phyloP scores from a whole-genome alignment of 2,888 invertebrate genomes.

The Drosophila austrosaltans region DNA sequence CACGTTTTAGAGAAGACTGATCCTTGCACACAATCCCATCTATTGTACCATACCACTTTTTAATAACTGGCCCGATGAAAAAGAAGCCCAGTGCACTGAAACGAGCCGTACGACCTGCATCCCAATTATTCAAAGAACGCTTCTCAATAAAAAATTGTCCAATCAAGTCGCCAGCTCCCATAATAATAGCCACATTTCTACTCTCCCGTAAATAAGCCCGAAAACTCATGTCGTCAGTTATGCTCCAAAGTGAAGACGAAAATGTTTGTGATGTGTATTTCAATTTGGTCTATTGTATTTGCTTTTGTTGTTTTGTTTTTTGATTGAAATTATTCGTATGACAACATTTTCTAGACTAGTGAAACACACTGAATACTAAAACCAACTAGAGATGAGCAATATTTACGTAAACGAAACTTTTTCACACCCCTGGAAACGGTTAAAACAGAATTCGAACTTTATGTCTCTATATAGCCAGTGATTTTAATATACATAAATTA shows the following conservation, averaged over 20 bases:
- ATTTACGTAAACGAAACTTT: background rate
- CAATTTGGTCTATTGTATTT: background rate
- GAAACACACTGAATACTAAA: background rate
- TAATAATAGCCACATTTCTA: conserved; percentile 68
- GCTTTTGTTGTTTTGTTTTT: background rate
- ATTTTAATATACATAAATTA: too few relatives aligned
- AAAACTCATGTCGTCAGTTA: conserved; percentile 67
- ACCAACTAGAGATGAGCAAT: conserved; percentile 1
- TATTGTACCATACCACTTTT: conserved; percentile 71
- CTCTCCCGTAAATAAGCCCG: conserved; percentile 46
- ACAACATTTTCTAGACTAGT: conserved; percentile 1
- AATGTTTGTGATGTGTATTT: background rate
- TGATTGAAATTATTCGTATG: background rate
- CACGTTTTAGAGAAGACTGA: conserved; percentile 56
- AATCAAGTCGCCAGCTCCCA: conserved; percentile 78
- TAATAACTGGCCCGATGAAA: conserved; percentile 73
- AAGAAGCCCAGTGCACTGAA: conserved; percentile 72
- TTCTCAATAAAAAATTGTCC: conserved; percentile 73
- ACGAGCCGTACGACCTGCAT: conserved; percentile 65
- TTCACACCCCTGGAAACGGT: background rate
- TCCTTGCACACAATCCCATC: conserved; percentile 62
- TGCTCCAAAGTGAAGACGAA: background rate
- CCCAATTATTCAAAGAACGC: conserved; percentile 51
- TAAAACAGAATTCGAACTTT: too few relatives aligned
- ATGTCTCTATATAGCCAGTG: too few relatives aligned